Conservation (phyloP, 2,888 invertebrate species). For the Aphidius colemani region DNA sequence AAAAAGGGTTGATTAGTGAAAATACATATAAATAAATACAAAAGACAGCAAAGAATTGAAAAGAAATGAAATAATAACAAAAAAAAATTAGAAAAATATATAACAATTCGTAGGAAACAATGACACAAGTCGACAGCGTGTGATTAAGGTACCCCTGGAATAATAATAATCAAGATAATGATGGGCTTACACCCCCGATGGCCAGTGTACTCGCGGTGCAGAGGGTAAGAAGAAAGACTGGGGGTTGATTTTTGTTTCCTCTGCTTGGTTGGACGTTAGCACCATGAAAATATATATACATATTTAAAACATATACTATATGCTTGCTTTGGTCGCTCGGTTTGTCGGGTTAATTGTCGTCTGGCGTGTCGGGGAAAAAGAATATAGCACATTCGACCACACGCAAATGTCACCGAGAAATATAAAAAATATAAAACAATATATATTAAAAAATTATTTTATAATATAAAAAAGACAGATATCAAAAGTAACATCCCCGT, state of each 20-base stretch:
- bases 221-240: constrained; percentile 31
- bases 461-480: constrained; percentile 7
- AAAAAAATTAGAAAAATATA: constrained; percentile 34
- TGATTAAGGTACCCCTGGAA: constrained; percentile 53
- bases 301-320: background rate
- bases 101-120: constrained; percentile 51
- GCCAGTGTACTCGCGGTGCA: constrained; percentile 22
- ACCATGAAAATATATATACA: too few species aligned
- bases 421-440: constrained; percentile 35
- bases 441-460: constrained; percentile 6
- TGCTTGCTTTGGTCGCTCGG: constrained; percentile 39
- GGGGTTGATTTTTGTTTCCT: constrained; percentile 20
- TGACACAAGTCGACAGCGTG: constrained; percentile 51
- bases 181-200: constrained; percentile 51
- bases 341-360: constrained; percentile 57
- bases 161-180: constrained; percentile 56
- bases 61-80: constrained; percentile 2
- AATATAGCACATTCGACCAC: constrained; percentile 43
- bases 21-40: constrained; percentile 22
- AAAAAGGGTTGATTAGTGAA: constrained; percentile 12
- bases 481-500: constrained; percentile 6
- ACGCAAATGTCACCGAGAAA: constrained; percentile 55
- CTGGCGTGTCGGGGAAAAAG: constrained; percentile 52
- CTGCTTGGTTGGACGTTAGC: too few species aligned
- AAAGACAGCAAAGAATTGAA: constrained; percentile 5